Evolutionary conservation across 2,113 vertebrate species (phyloP).

Genomic region (Tachysurus vachellii): DNA sequence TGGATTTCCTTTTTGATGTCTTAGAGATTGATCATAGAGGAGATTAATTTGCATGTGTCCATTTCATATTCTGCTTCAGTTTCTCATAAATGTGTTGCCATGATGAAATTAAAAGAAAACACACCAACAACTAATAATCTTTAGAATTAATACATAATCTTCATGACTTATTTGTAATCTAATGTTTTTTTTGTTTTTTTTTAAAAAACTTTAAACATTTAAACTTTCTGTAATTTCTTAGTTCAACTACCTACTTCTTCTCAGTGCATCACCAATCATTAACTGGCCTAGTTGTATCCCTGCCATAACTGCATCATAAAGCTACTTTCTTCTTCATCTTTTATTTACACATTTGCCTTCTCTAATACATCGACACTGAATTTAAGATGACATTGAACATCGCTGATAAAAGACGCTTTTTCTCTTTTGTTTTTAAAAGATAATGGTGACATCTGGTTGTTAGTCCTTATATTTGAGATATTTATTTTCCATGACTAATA

Average conservation of each 20-base stretch:
- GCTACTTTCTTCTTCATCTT: neutral
- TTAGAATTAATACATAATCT: neutral
- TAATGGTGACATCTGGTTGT: neutral
- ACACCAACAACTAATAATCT: neutral
- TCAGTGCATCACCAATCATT: neutral
- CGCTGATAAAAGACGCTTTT: neutral
- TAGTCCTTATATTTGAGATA: neutral
- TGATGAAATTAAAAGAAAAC: neutral
- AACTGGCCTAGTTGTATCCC: neutral
- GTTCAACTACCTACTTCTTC: neutral
- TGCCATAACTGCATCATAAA: neutral
- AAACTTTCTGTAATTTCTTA: neutral
- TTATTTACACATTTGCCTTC: neutral
- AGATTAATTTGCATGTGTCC: neutral
- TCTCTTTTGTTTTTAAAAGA: neutral
- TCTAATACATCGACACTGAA: neutral
- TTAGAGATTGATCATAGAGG: neutral
- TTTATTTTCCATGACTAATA: neutral
- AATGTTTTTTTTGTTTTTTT: neutral
- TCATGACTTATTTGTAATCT: neutral
- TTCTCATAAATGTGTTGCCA: neutral
- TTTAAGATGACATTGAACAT: neutral
- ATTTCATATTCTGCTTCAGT: neutral
- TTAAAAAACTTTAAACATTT: neutral
- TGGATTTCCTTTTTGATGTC: neutral